Evolutionary conservation across 2,888 invertebrate species (phyloP).

Genomic region (Melanostoma scalare): DNA sequence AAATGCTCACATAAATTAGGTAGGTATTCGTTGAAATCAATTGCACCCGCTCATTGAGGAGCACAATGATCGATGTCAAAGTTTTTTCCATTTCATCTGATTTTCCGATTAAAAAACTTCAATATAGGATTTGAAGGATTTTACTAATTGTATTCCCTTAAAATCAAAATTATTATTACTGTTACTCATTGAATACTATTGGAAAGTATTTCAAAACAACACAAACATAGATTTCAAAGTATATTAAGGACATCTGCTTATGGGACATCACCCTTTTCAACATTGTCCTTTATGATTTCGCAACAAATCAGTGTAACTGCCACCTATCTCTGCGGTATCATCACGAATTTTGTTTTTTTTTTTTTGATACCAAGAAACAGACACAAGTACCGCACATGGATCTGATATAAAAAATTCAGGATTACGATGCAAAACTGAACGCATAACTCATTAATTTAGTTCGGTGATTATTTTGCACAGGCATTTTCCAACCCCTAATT

Average conservation of each 20-base stretch:
- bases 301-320: constrained; percentile 55
- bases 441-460: constrained; percentile 76
- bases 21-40: constrained; percentile 4
- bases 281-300: constrained; percentile 36
- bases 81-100: neutral
- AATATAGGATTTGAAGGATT: constrained; percentile 22
- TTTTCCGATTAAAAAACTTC: constrained; percentile 40
- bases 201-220: constrained; percentile 15
- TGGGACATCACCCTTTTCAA: constrained; percentile 53
- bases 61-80: constrained; percentile 40
- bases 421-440: constrained; percentile 72
- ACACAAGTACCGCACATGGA: constrained; percentile 14
- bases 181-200: neutral
- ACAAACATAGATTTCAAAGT: constrained; percentile 13
- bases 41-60: constrained; percentile 50
- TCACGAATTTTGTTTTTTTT: constrained; percentile 39
- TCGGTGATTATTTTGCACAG: constrained; percentile 74
- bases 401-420: constrained; percentile 31
- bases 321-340: constrained; percentile 67
- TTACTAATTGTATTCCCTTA: constrained; percentile 11
- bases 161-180: neutral
- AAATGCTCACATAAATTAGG: constrained; percentile 8
- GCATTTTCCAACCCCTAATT: constrained; percentile 59
- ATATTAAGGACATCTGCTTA: constrained; percentile 72
- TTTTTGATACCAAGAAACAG: neutral